A percentile compares a stretch with the other conserved stretches of the same genome.
Conservation (phyloP, 2,113 vertebrate species). For the Vulpes ferrilata region DNA sequence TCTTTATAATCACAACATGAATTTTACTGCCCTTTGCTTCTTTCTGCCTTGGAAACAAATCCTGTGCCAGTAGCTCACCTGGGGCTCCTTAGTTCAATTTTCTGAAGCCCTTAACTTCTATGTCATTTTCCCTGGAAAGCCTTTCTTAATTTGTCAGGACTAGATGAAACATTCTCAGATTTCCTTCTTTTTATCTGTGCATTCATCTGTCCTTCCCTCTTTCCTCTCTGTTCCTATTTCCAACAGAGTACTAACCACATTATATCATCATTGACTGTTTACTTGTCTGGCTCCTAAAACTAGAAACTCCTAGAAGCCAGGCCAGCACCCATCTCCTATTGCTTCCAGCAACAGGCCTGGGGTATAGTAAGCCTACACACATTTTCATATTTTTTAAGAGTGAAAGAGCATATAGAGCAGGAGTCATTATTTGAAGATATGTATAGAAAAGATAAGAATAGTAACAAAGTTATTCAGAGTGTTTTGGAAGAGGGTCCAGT, state of each 20-base stretch:
- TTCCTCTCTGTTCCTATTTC: background rate
- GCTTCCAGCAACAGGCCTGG: background rate
- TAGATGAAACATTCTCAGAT: background rate
- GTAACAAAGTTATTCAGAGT: background rate
- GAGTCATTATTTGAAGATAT: background rate
- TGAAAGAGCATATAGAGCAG: background rate
- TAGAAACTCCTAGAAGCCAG: background rate
- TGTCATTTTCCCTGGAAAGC: background rate
- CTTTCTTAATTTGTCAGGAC: background rate
- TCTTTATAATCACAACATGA: background rate
- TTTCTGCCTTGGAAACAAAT: constrained; percentile 9
- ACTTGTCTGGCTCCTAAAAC: background rate
- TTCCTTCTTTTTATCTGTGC: background rate
- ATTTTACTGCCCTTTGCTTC: constrained; percentile 16
- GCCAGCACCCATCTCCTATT: background rate
- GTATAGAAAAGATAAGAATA: background rate
- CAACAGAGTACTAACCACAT: background rate
- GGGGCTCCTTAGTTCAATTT: background rate
- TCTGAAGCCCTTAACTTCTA: background rate
- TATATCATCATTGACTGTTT: background rate
- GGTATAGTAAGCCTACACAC: background rate
- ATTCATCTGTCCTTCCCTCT: background rate
- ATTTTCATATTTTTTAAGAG: background rate
- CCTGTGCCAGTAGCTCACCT: background rate
- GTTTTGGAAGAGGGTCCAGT: background rate